These are phyloP conservation scores for Apamea epomidion DNA, from an alignment of 2,888 invertebrate species.

Conservation along the genomic window DNA sequence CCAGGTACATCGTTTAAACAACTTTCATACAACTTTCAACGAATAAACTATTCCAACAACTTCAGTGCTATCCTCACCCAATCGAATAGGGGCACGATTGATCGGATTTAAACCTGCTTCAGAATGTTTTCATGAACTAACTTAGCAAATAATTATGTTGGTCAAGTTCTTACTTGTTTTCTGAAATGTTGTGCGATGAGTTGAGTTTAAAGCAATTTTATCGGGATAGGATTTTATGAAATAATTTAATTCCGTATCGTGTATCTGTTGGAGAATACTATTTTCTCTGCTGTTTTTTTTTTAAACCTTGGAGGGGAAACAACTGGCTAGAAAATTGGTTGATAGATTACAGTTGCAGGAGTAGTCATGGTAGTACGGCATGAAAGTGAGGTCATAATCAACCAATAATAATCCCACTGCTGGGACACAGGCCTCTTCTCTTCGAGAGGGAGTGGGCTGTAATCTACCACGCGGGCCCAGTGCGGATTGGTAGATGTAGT, in stretches of 20 bases:
- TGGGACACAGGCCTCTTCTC: too few relatives aligned
- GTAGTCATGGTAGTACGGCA: neutral
- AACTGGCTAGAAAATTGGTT: neutral
- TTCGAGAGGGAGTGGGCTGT: too few relatives aligned
- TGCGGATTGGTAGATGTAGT: too few relatives aligned
- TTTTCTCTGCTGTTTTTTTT: neutral
- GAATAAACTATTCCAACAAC: slow-evolving; percentile 30
- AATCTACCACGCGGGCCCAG: too few relatives aligned
- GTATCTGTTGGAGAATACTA: neutral
- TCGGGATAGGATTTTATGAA: neutral
- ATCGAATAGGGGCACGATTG: slow-evolving; percentile 46
- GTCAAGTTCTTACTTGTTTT: slow-evolving; percentile 16
- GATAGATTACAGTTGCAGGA: neutral
- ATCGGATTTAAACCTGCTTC: slow-evolving; percentile 47
- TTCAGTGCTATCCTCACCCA: slow-evolving; percentile 23
- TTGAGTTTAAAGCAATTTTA: slow-evolving; percentile 10
- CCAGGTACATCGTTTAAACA: slow-evolving; percentile 13
- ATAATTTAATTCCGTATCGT: neutral
- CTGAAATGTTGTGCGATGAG: neutral
- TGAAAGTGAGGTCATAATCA: neutral
- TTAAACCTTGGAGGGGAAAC: neutral
- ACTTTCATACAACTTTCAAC: slow-evolving; percentile 35
- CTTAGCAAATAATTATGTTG: slow-evolving; percentile 38
- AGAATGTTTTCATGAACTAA: slow-evolving; percentile 46
- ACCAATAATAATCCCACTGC: too few relatives aligned